Conservation (phyloP, 2,797 vertebrate genomes). For the Aeoliscus strigatus region DNA sequence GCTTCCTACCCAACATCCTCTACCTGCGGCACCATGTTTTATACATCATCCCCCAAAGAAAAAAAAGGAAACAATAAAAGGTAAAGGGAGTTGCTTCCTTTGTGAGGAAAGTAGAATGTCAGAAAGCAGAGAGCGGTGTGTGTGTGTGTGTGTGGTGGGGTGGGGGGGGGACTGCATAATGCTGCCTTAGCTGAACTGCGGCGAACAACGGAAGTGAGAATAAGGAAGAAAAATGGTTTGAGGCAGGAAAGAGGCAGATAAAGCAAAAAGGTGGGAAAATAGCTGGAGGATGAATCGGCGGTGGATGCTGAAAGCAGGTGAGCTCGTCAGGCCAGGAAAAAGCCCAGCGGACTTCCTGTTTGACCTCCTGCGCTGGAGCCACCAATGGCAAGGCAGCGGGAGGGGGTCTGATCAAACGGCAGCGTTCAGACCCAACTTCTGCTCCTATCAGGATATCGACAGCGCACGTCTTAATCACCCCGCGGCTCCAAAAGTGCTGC, state of each 20-base stretch:
- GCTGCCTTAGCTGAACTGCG: conserved; percentile 69
- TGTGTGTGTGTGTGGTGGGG: too few species aligned
- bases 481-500: conserved; percentile 99
- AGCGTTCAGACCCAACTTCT: conserved; percentile 94
- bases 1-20: conserved; percentile 98
- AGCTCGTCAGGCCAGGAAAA: conserved; percentile 52
- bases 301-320: conserved; percentile 53
- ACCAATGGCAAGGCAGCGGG: conserved; percentile 74
- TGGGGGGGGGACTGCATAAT: too few species aligned
- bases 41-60: conserved; percentile 86
- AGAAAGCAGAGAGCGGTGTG: conserved; percentile 54
- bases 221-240: conserved; percentile 52
- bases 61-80: conserved; percentile 71
- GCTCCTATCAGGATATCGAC: conserved; percentile 97
- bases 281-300: conserved; percentile 40
- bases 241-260: conserved; percentile 55
- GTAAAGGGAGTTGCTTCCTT: conserved; percentile 71
- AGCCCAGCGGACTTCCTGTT: conserved; percentile 39
- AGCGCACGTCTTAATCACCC: conserved; percentile 98
- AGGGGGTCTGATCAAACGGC: conserved; percentile 95
- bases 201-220: conserved; percentile 61
- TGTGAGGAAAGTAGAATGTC: conserved; percentile 64
- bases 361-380: conserved; percentile 68
- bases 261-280: conserved; percentile 39
- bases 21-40: conserved; percentile 99